Percentiles rank a stretch among this genome's conserved stretches.
Evolutionary conservation across 2,797 vertebrate species (phyloP).

Genomic region (Dicrostonyx torquatus): DNA sequence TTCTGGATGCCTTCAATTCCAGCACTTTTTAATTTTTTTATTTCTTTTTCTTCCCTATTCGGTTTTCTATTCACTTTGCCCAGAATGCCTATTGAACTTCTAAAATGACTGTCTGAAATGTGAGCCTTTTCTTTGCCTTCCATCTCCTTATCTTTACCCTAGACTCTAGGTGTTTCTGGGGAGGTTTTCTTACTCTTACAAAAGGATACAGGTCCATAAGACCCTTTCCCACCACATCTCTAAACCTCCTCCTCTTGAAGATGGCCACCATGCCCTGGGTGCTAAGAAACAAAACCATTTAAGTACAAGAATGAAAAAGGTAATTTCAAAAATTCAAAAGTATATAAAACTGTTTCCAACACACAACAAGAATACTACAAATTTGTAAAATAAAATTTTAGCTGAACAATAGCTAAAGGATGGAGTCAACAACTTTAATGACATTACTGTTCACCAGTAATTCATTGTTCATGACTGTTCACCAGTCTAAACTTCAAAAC

Average conservation of each 20-base stretch:
- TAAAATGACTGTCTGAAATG: slow-evolving; percentile 30
- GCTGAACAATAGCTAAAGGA: slow-evolving; percentile 17
- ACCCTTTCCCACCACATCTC: neutral
- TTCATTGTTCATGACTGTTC: too few relatives aligned
- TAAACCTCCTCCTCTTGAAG: slow-evolving; percentile 31
- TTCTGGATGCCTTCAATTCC: neutral
- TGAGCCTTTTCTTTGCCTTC: neutral
- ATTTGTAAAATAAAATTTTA: slow-evolving; percentile 31
- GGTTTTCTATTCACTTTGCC: slow-evolving; percentile 23
- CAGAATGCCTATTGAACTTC: slow-evolving; percentile 3
- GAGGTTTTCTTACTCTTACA: slow-evolving; percentile 30
- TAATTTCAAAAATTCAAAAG: slow-evolving; percentile 48
- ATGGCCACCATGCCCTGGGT: neutral
- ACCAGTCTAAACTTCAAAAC: slow-evolving; percentile 34
- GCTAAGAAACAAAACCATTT: neutral
- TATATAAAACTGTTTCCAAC: neutral
- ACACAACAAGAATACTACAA: neutral
- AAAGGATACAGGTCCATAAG: neutral
- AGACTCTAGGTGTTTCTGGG: neutral
- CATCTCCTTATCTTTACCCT: slow-evolving; percentile 15
- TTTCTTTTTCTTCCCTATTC: slow-evolving; percentile 29
- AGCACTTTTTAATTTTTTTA: neutral
- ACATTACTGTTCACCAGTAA: neutral
- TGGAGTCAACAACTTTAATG: neutral
- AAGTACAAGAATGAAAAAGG: slow-evolving; percentile 23